These are phyloP conservation scores for Phyto melanocephala DNA, from an alignment of 2,888 invertebrate species.

Conservation along the genomic window DNA sequence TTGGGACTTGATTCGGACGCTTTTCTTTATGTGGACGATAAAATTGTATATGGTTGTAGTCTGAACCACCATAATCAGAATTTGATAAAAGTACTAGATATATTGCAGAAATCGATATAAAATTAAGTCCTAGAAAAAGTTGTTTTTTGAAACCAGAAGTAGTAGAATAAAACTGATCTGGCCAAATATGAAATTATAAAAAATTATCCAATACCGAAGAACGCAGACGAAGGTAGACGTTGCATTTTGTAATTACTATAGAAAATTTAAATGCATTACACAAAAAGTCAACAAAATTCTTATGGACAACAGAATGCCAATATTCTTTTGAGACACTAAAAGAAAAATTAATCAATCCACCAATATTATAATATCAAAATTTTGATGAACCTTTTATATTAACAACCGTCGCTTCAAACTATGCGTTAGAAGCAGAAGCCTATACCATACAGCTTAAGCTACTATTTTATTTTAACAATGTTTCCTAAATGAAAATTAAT, in stretches of 20 bases:
- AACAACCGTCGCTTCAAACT: too few relatives aligned
- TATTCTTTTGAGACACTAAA: neutral
- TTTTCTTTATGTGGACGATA: neutral
- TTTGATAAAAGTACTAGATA: neutral
- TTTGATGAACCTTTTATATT: neutral
- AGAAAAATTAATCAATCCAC: too few relatives aligned
- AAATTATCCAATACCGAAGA: neutral
- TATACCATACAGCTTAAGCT: too few relatives aligned
- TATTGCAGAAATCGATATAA: neutral
- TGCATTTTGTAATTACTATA: slow-evolving; percentile 19
- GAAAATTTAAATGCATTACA: neutral
- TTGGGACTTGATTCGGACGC: neutral
- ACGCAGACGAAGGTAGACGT: neutral
- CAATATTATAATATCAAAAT: too few relatives aligned
- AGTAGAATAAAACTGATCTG: slow-evolving; percentile 1
- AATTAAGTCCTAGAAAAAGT: neutral
- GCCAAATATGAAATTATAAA: neutral
- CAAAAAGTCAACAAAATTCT: neutral
- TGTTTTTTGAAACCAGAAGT: neutral
- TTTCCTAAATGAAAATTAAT: too few relatives aligned
- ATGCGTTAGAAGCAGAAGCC: slow-evolving; percentile 50
- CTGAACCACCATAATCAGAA: neutral
- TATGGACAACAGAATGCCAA: neutral
- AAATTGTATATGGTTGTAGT: neutral
- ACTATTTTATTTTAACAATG: too few relatives aligned